phyloP scores from a whole-genome alignment of 2,797 vertebrate species.

The Sarcoramphus papa region DNA sequence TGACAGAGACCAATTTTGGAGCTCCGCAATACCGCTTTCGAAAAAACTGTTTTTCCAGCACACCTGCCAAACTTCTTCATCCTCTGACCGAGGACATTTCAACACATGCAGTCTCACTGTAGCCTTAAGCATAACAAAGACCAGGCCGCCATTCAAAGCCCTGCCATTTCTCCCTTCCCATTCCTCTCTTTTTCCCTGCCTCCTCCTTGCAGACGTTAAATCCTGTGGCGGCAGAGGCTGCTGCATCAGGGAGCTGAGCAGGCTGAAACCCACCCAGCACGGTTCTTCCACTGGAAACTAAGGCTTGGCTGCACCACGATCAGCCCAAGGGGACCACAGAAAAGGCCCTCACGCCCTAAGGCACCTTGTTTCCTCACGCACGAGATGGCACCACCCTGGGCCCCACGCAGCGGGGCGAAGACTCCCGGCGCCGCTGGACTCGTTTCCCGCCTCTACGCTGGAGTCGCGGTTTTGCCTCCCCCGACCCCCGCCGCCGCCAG shows the following conservation, averaged over 20 bases:
- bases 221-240: not conserved
- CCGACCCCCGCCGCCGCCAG: rapidly evolving
- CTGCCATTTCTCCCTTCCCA: not conserved
- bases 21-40: not conserved
- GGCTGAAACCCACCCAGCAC: not conserved
- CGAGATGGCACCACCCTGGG: not conserved
- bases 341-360: not conserved
- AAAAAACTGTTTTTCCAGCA: not conserved
- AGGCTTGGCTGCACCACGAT: rapidly evolving
- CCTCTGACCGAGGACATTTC: not conserved
- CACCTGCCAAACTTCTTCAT: not conserved
- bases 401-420: rapidly evolving
- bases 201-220: not conserved
- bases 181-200: not conserved
- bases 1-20: not conserved
- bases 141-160: not conserved
- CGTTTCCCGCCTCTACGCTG: too few relatives aligned
- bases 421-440: not conserved
- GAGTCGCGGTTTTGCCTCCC: not conserved
- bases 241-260: not conserved
- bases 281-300: not conserved
- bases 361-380: not conserved
- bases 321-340: rapidly evolving
- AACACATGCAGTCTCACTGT: not conserved
- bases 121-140: not conserved